A percentile compares a stretch with the other conserved stretches of the same genome.
Conservation (phyloP, 2,797 vertebrate species). For the Pipistrellus pygmaeus region DNA sequence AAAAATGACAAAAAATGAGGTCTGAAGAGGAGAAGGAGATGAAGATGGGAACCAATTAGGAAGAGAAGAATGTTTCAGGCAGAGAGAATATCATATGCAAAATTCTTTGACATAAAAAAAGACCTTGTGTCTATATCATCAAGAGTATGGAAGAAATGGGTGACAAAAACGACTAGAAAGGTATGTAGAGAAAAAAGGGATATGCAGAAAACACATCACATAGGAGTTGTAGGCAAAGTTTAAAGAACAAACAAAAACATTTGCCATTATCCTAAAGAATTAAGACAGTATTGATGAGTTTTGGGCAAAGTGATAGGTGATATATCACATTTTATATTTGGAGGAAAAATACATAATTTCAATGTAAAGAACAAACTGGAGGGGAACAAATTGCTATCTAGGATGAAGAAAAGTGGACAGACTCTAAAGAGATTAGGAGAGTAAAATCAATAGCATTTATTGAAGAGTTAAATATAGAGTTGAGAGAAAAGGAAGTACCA, state of each 20-base stretch:
- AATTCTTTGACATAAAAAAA: neutral
- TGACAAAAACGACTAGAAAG: neutral
- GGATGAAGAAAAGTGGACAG: neutral
- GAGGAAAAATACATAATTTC: neutral
- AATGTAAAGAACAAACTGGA: slow-evolving; percentile 10
- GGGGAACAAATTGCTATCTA: neutral
- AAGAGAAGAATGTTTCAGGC: neutral
- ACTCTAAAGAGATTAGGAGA: neutral
- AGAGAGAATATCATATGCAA: neutral
- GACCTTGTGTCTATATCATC: neutral
- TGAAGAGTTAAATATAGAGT: neutral
- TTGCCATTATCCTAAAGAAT: slow-evolving; percentile 20
- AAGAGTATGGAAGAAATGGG: neutral
- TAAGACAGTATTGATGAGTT: slow-evolving; percentile 18
- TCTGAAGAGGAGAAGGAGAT: neutral
- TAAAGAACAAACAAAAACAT: neutral
- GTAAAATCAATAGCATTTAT: neutral
- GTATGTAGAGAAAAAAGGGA: too few species aligned
- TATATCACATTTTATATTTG: neutral
- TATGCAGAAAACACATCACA: neutral
- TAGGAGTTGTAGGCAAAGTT: neutral
- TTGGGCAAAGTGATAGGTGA: neutral
- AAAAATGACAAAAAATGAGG: neutral
- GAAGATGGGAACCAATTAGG: neutral
- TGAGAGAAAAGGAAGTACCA: neutral